phyloP scores from a whole-genome alignment of 2,888 invertebrate genomes.

The Exocentrus adspersus region DNA sequence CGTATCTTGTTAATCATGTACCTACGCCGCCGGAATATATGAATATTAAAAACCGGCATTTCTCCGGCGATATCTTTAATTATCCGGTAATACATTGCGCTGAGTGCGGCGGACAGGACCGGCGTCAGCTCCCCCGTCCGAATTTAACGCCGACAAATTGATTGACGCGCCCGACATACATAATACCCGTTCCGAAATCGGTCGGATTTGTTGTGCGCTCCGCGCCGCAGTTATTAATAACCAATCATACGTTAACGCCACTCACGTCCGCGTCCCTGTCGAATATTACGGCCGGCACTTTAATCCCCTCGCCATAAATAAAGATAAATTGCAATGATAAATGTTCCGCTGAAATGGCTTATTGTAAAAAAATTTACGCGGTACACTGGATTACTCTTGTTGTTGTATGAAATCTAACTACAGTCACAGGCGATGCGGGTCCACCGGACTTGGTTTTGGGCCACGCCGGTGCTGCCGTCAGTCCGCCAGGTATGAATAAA shows the following conservation, averaged over 20 bases:
- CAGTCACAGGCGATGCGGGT: too few species aligned
- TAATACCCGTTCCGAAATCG: not conserved
- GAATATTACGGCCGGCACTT: not conserved
- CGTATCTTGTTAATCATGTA: not conserved
- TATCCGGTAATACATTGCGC: slow-evolving; percentile 33
- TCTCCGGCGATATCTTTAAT: slow-evolving; percentile 29
- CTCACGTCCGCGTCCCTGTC: not conserved
- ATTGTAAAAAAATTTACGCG: too few species aligned
- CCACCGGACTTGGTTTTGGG: too few species aligned
- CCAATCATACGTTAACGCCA: not conserved
- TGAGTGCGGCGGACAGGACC: slow-evolving; percentile 38
- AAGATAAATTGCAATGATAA: not conserved
- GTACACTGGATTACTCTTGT: too few species aligned
- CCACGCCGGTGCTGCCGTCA: too few species aligned
- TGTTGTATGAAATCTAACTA: too few species aligned
- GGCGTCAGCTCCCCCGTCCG: too few species aligned
- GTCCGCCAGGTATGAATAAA: slow-evolving; percentile 36
- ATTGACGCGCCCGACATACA: not conserved
- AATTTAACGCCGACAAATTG: too few species aligned
- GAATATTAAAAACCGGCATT: slow-evolving; percentile 6
- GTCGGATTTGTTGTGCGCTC: not conserved
- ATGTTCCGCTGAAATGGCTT: not conserved
- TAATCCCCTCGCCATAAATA: not conserved
- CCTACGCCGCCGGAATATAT: slow-evolving; percentile 14
- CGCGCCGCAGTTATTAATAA: not conserved